phyloP scores from a whole-genome alignment of 2,797 vertebrate genomes.

The Typhlichthys subterraneus region DNA sequence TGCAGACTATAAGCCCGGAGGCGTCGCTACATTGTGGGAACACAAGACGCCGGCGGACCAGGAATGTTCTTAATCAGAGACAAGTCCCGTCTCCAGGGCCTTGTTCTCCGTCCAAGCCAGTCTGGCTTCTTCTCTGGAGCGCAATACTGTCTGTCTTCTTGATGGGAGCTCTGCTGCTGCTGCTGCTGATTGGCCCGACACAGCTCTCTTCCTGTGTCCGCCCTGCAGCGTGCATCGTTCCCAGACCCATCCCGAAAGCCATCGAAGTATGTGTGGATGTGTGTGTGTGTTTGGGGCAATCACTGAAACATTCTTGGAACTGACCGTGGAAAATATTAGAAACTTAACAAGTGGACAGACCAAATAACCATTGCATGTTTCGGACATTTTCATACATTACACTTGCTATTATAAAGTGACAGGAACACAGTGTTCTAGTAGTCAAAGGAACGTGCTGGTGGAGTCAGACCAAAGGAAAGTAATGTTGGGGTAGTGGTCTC shows the following conservation, averaged over 20 bases:
- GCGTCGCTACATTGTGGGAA: slow-evolving; percentile 19
- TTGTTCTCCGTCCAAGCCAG: slow-evolving; percentile 50
- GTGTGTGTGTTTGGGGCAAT: slow-evolving; percentile 26
- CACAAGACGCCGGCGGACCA: slow-evolving; percentile 44
- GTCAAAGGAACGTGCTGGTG: neutral
- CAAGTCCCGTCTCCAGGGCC: slow-evolving; percentile 42
- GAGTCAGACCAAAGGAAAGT: slow-evolving; percentile 28
- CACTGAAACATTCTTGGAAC: neutral
- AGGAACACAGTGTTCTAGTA: neutral
- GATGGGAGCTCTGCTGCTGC: slow-evolving; percentile 42
- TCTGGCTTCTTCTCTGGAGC: slow-evolving; percentile 55
- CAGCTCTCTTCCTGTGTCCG: slow-evolving; percentile 52
- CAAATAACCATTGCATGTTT: neutral
- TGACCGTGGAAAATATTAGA: slow-evolving; percentile 26
- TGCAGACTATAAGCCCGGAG: slow-evolving; percentile 12
- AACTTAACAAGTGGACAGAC: neutral
- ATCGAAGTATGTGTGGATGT: slow-evolving; percentile 15
- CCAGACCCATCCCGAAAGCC: slow-evolving; percentile 41
- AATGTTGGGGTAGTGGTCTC: neutral
- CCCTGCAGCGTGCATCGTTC: slow-evolving; percentile 32
- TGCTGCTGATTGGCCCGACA: slow-evolving; percentile 53
- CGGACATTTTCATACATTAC: neutral
- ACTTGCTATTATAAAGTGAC: slow-evolving; percentile 6
- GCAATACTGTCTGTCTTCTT: slow-evolving; percentile 38
- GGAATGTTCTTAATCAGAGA: slow-evolving; percentile 56